Conservation (phyloP, 2,888 invertebrate species). For the Isotomurus palustris region DNA sequence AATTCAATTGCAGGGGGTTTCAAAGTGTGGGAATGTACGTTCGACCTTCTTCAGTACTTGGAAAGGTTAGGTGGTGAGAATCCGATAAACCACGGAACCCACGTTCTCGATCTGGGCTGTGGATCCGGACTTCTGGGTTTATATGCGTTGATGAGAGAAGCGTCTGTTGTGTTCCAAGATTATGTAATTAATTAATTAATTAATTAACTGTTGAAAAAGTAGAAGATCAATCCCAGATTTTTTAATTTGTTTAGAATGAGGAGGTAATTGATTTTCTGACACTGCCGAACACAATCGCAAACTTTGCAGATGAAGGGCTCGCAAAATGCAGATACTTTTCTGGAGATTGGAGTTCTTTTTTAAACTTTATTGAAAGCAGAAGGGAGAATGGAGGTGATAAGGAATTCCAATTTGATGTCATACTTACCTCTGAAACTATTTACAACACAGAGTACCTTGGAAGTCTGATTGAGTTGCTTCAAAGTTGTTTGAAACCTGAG, state of each 20-base stretch:
- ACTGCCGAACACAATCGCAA: slow-evolving; percentile 66
- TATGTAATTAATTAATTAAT: slow-evolving; percentile 65
- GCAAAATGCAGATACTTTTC: slow-evolving; percentile 55
- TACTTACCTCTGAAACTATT: slow-evolving; percentile 90
- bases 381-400: not conserved
- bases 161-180: slow-evolving; percentile 81
- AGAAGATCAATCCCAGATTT: no score
- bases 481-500: slow-evolving; percentile 57
- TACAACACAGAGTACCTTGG: slow-evolving; percentile 74
- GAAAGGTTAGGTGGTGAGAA: slow-evolving; percentile 43
- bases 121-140: slow-evolving; percentile 88
- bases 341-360: slow-evolving; percentile 71
- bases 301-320: slow-evolving; percentile 48
- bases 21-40: slow-evolving; percentile 93
- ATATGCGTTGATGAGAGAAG: slow-evolving; percentile 63
- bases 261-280: slow-evolving; percentile 78
- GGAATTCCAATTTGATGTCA: slow-evolving; percentile 65
- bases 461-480: slow-evolving; percentile 68
- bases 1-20: slow-evolving; percentile 66
- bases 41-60: slow-evolving; percentile 70
- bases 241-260: slow-evolving; percentile 63
- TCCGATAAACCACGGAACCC: slow-evolving; percentile 49
- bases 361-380: slow-evolving; percentile 45
- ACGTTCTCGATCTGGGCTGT: slow-evolving; percentile 84
- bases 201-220: slow-evolving; percentile 1